A percentile compares a stretch with the other conserved stretches of the same genome.
Conservation (phyloP, 2,797 vertebrate species). For the Myotis planiceps region DNA sequence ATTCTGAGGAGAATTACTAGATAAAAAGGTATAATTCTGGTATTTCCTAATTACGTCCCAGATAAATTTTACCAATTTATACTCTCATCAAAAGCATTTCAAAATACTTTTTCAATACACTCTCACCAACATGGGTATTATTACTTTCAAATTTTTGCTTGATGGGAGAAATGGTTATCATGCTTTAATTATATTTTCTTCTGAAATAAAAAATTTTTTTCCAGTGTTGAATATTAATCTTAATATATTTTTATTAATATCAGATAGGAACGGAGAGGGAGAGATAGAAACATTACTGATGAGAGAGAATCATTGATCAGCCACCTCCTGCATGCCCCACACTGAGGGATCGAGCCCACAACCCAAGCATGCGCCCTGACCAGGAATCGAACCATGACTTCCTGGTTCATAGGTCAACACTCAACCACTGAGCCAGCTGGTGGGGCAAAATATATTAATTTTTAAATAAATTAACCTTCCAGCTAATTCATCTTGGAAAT, state of each 20-base stretch:
- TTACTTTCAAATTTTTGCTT: conserved; percentile 1
- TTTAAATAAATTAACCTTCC: conserved; percentile 27
- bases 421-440: too few relatives aligned
- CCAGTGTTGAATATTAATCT: not conserved
- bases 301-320: too few relatives aligned
- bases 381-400: too few relatives aligned
- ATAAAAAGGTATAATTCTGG: conserved; percentile 9
- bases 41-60: not conserved
- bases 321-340: too few relatives aligned
- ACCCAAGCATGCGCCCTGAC: too few relatives aligned
- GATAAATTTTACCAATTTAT: not conserved
- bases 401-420: too few relatives aligned
- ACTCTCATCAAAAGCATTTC: not conserved
- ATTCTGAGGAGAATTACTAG: not conserved
- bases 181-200: conserved; percentile 37
- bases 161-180: conserved; percentile 2
- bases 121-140: not conserved
- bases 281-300: too few relatives aligned
- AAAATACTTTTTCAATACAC: not conserved
- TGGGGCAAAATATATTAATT: not conserved
- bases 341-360: too few relatives aligned
- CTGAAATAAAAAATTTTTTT: not conserved
- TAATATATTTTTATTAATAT: too few relatives aligned
- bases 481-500: not conserved
- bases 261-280: too few relatives aligned